Conservation (phyloP, 2,113 vertebrate genomes). For the Lamprologus tigripictilis region DNA sequence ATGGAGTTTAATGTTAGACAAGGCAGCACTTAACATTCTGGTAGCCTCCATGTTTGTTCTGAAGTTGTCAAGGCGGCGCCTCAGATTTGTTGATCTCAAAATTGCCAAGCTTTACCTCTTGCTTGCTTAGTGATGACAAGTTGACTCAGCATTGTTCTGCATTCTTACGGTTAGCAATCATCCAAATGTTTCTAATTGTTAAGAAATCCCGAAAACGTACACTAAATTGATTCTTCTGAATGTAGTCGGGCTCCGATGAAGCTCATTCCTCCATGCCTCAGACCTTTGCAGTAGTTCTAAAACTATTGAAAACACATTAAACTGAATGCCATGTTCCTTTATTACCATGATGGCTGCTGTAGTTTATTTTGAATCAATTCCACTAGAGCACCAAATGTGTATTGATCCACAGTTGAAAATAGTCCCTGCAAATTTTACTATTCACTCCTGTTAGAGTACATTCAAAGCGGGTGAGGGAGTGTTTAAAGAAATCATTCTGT, state of each 20-base stretch:
- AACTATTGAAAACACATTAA: neutral
- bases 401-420: neutral
- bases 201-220: neutral
- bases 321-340: neutral
- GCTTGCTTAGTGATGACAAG: neutral
- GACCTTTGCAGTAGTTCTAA: neutral
- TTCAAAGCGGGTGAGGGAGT: neutral
- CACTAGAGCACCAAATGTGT: neutral
- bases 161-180: neutral
- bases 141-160: neutral
- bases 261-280: neutral
- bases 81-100: neutral
- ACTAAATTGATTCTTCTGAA: neutral
- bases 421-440: neutral
- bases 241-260: neutral
- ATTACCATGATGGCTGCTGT: neutral
- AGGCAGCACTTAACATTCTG: conserved; percentile 51
- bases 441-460: neutral
- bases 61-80: neutral
- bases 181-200: neutral
- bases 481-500: neutral
- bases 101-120: neutral
- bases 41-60: conserved; percentile 52
- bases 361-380: neutral
- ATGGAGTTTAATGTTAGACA: conserved; percentile 51